phyloP scores from a whole-genome alignment of 2,888 invertebrate species.

The Tenthredo scrophulariae region DNA sequence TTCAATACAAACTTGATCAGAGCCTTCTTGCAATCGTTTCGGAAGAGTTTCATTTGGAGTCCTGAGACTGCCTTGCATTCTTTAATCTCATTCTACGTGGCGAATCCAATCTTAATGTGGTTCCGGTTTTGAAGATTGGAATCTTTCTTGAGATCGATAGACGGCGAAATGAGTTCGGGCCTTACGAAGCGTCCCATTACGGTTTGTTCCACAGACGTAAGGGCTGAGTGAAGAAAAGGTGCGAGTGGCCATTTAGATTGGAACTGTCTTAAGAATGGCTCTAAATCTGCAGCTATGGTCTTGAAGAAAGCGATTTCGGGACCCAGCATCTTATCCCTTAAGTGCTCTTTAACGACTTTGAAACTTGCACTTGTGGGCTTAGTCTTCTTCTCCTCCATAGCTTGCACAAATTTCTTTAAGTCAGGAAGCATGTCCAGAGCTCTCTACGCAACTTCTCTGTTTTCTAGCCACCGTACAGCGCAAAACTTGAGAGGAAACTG shows the following conservation, averaged over 20 bases:
- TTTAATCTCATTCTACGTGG: conserved; percentile 48
- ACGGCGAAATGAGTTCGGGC: conserved; percentile 12
- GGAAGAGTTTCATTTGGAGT: not conserved
- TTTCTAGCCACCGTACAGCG: conserved; percentile 64
- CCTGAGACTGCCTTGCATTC: conserved; percentile 38
- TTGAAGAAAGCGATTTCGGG: conserved; percentile 60
- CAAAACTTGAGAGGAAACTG: conserved; percentile 67
- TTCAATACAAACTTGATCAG: not conserved
- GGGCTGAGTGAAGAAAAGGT: conserved; percentile 58
- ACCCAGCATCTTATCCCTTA: conserved; percentile 55
- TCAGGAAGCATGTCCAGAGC: conserved; percentile 58
- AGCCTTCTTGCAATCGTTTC: not conserved
- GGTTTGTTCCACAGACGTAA: conserved; percentile 31
- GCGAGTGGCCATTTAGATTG: conserved; percentile 59
- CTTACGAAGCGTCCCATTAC: conserved; percentile 55
- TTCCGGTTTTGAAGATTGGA: conserved; percentile 54
- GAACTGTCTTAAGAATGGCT: conserved; percentile 60
- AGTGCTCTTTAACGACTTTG: conserved; percentile 34
- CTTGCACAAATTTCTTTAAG: conserved; percentile 58
- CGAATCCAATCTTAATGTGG: conserved; percentile 55
- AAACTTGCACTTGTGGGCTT: conserved; percentile 57
- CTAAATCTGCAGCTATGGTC: conserved; percentile 57
- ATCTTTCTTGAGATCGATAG: conserved; percentile 47
- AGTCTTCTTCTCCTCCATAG: conserved; percentile 53
- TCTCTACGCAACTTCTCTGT: conserved; percentile 58